Evolutionary conservation across 2,888 invertebrate species (phyloP).

Genomic region (Lobophora halterata): DNA sequence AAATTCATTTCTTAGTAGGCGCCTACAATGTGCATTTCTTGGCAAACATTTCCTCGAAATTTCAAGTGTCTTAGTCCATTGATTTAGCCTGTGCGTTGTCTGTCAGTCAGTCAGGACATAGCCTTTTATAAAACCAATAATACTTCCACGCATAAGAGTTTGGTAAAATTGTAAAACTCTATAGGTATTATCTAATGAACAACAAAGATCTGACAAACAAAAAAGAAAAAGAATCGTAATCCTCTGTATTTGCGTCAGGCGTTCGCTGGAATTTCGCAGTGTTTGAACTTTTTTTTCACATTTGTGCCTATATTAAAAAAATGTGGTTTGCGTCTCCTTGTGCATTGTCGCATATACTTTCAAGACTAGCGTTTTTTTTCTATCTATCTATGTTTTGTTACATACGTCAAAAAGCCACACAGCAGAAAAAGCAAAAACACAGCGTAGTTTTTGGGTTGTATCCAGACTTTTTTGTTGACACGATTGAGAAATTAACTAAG

Average conservation of each 20-base stretch:
- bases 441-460: too few relatives aligned
- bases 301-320: conserved; percentile 12
- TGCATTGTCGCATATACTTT: conserved; percentile 23
- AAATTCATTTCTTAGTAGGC: conserved; percentile 10
- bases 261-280: conserved; percentile 17
- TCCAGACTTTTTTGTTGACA: too few relatives aligned
- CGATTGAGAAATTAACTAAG: too few relatives aligned
- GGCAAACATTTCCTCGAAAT: background rate
- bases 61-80: too few relatives aligned
- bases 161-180: conserved; percentile 3
- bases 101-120: too few relatives aligned
- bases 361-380: background rate
- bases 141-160: background rate
- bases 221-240: conserved; percentile 11
- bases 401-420: too few relatives aligned
- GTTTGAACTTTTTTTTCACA: conserved; percentile 19
- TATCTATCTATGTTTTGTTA: too few relatives aligned
- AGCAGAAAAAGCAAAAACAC: conserved; percentile 13
- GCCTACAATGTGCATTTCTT: conserved; percentile 9
- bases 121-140: too few relatives aligned
- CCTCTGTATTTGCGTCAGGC: conserved; percentile 20
- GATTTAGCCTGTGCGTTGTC: too few relatives aligned
- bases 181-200: conserved; percentile 9
- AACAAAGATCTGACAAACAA: conserved; percentile 10
- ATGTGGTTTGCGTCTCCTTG: conserved; percentile 15